phyloP scores from a whole-genome alignment of 2,888 invertebrate genomes.

The Parnassius mnemosyne region DNA sequence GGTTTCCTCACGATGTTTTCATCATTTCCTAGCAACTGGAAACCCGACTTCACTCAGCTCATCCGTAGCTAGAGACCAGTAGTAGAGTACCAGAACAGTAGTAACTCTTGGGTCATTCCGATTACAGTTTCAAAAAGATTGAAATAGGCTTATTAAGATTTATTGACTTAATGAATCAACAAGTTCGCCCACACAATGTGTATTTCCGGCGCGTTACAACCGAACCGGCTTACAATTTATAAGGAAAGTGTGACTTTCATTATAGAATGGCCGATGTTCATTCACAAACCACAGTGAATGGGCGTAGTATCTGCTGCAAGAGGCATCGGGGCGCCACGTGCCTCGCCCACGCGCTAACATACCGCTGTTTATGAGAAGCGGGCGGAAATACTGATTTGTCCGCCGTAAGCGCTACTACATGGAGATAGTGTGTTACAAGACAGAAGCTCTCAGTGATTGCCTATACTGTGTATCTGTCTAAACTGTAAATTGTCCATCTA shows the following conservation, averaged over 20 bases:
- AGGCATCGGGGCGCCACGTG: slow-evolving; percentile 34
- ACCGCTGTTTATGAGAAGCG: slow-evolving; percentile 32
- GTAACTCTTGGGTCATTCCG: too few species aligned
- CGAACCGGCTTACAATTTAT: slow-evolving; percentile 7
- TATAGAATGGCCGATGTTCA: slow-evolving; percentile 29
- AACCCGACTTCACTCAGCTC: too few species aligned
- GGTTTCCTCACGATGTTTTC: too few species aligned
- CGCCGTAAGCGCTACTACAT: slow-evolving; percentile 31
- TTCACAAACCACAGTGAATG: slow-evolving; percentile 41
- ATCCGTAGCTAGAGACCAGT: too few species aligned
- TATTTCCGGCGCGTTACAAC: slow-evolving; percentile 1
- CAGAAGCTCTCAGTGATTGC: too few species aligned
- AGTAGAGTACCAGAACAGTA: too few species aligned
- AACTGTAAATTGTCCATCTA: too few species aligned
- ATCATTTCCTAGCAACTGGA: too few species aligned
- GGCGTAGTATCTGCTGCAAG: slow-evolving; percentile 28
- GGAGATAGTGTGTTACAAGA: slow-evolving; percentile 1
- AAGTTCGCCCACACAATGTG: slow-evolving; percentile 11
- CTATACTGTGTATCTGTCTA: too few species aligned
- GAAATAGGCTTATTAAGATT: slow-evolving; percentile 9
- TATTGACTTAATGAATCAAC: slow-evolving; percentile 4
- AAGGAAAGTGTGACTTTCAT: slow-evolving; percentile 20
- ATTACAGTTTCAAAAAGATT: slow-evolving; percentile 1
- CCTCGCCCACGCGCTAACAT: slow-evolving; percentile 31
- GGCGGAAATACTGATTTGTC: slow-evolving; percentile 54